Conservation (phyloP, 2,113 vertebrate species). For the Corythaeola cristata region DNA sequence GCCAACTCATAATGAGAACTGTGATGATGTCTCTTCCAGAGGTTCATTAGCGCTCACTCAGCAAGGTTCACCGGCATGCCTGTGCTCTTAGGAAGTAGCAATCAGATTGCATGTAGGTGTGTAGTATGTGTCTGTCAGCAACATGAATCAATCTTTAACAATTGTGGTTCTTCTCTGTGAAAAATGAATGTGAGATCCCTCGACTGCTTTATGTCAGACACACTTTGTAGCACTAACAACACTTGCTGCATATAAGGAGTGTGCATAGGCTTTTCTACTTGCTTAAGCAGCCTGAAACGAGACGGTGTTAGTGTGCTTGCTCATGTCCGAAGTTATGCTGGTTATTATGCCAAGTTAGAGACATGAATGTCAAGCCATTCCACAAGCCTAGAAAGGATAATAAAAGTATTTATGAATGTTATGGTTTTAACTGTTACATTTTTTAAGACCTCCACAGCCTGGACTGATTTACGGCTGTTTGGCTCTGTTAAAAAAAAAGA, state of each 20-base stretch:
- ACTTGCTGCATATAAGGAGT: not conserved
- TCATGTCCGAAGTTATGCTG: not conserved
- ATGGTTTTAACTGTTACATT: not conserved
- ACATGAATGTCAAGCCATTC: not conserved
- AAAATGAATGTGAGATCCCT: not conserved
- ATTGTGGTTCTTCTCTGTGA: not conserved
- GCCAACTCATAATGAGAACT: not conserved
- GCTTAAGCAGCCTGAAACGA: not conserved
- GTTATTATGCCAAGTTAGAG: not conserved
- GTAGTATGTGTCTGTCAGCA: not conserved
- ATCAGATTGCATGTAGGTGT: not conserved
- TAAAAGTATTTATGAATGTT: slow-evolving; percentile 53
- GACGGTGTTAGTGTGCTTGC: not conserved
- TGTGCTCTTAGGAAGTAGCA: not conserved
- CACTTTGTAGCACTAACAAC: not conserved
- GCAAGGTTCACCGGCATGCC: not conserved
- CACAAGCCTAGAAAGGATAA: slow-evolving; percentile 25
- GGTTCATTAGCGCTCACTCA: not conserved
- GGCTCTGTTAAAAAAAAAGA: not conserved
- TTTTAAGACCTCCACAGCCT: slow-evolving; percentile 14
- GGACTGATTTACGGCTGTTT: slow-evolving; percentile 6
- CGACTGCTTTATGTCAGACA: not conserved
- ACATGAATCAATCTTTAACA: not conserved
- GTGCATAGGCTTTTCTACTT: not conserved
- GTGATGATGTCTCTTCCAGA: not conserved